Base-by-base conservation (phyloP, 2,113 vertebrate genomes). In the Lepus timidus region DNA sequence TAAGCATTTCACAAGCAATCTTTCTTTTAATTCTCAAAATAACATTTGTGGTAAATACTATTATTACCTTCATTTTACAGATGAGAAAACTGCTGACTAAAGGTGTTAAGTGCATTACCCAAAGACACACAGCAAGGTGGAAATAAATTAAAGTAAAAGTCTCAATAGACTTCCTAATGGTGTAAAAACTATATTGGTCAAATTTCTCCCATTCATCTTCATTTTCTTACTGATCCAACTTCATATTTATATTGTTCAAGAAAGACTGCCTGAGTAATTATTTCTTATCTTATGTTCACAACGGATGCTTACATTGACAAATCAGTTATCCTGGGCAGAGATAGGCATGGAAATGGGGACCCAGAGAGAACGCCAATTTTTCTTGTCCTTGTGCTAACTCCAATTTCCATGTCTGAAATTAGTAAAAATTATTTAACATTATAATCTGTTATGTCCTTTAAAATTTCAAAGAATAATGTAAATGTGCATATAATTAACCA, bases 41-140 rank as follows among this genome's bases (percentile, higher is more conserved):
- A 93, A 78, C 84, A 93, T 95, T 93, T 85, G 71, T 55, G 29
- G 52, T 94, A 94, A 94, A 82, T 93, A 91, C 25, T 84, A 65
- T 76, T 86, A 95, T 94, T 90, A 29, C 1, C 3, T 90, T 55
- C 55, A 49, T 92, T 90, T 92, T 93, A 85, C 9, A 64, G 61
- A 90, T n/a, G 62, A 95, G 73, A 95, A 96, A 93, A 82, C 8
- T 94, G 23, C 31, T 90, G 51, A 95, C 85, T 87, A 67, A 94
- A 78, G 33, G 55, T 91, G 9, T 87, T 84, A 73, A 70, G 9
- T 78, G 1, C 12, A 87, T 93, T 80, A 39, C 12, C 29, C 39
- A 90, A 78, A 87, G 67, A 74, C 71, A 90, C 36, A 90, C 4
- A 76, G 58, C 67, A 79, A 83, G 76, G 29, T 67, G 67, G 51